Conservation (phyloP, 2,888 invertebrate genomes). For the Marronus borbonicus region DNA sequence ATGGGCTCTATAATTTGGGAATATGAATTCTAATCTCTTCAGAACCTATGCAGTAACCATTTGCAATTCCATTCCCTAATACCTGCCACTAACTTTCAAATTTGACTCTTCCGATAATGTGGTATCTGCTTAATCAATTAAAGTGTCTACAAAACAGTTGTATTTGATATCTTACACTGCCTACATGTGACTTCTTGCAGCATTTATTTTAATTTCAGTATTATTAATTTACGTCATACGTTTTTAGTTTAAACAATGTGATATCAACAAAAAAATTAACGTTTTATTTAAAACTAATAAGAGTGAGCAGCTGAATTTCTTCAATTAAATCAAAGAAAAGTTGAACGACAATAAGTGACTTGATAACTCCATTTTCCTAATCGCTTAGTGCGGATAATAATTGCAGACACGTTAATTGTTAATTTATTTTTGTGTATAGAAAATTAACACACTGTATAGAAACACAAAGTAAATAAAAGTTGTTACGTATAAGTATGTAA, state of each 20-base stretch:
- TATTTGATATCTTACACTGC: constrained; percentile 20
- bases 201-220: constrained; percentile 19
- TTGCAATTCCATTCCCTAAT: background rate
- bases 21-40: too few species aligned
- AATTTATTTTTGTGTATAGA: constrained; percentile 20
- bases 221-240: background rate
- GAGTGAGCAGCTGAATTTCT: constrained; percentile 9
- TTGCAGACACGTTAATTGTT: constrained; percentile 46
- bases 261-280: background rate
- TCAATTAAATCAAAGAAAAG: constrained; percentile 9
- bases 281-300: background rate
- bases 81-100: background rate
- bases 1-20: too few species aligned
- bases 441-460: constrained; percentile 37
- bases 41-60: too few species aligned
- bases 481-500: constrained; percentile 32
- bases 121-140: constrained; percentile 40
- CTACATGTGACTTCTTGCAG: constrained; percentile 26
- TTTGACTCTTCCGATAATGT: constrained; percentile 18
- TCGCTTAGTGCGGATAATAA: constrained; percentile 23
- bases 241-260: background rate
- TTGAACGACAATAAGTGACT: constrained; percentile 33
- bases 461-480: constrained; percentile 11
- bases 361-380: constrained; percentile 11
- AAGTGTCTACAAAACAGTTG: constrained; percentile 36